Conservation (phyloP, 2,113 vertebrate species). For the Lophotis ruficrista region DNA sequence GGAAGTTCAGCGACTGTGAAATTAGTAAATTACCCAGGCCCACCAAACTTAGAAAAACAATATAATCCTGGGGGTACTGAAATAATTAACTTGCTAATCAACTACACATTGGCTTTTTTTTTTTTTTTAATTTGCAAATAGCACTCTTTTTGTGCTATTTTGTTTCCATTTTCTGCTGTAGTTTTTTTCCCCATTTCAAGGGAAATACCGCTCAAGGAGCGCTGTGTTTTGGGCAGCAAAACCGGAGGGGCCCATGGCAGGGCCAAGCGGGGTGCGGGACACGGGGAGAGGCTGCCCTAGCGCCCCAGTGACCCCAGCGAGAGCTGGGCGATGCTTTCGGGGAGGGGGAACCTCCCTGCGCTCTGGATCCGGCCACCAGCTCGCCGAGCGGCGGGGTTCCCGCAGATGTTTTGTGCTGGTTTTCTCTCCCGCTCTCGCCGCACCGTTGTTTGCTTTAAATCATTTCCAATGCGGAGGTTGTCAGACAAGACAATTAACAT, state of each 20-base stretch:
- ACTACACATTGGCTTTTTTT: conserved; percentile 67
- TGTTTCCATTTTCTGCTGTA: not conserved
- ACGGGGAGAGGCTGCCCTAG: not conserved
- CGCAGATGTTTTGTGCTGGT: not conserved
- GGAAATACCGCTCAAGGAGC: not conserved
- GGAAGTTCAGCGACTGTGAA: conserved; percentile 77
- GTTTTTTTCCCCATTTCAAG: conserved; percentile 28
- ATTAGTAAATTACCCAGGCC: conserved; percentile 66
- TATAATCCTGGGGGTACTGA: conserved; percentile 75
- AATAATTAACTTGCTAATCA: conserved; percentile 83
- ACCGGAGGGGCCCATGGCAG: not conserved
- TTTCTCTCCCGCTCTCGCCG: not conserved
- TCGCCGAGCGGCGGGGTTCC: not conserved
- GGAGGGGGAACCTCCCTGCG: not conserved
- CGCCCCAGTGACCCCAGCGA: not conserved
- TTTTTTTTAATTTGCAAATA: conserved; percentile 42
- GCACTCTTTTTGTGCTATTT: not conserved
- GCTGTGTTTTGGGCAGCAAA: not conserved
- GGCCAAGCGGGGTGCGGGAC: not conserved
- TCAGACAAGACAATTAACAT: conserved; percentile 67
- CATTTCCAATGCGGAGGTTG: conserved; percentile 55
- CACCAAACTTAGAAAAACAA: conserved; percentile 71
- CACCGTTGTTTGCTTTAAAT: conserved; percentile 64
- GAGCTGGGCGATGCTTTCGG: not conserved
- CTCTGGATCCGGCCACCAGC: not conserved